Percentiles rank a stretch among this genome's conserved stretches.
Conservation (phyloP, 2,797 vertebrate genomes). For the Cetoscarus ocellatus region DNA sequence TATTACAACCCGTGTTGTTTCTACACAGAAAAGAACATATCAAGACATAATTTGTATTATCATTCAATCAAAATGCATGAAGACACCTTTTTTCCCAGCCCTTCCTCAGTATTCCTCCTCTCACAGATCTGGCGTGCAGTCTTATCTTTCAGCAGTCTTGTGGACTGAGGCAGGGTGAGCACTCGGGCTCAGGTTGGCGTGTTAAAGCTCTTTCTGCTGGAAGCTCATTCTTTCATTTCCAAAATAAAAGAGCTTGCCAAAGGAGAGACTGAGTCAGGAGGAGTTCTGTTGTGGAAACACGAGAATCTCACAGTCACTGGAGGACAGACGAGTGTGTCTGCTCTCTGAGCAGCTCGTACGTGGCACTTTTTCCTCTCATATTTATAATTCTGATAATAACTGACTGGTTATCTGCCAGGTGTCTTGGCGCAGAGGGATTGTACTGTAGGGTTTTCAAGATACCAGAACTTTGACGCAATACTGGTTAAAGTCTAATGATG, state of each 20-base stretch:
- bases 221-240: constrained; percentile 53
- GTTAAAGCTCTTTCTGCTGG: constrained; percentile 22
- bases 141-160: too few relatives aligned
- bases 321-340: constrained; percentile 25
- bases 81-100: too few relatives aligned
- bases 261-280: constrained; percentile 57
- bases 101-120: neutral
- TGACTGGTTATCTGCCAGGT: neutral
- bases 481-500: too few relatives aligned
- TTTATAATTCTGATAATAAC: constrained; percentile 7
- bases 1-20: too few relatives aligned
- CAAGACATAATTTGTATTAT: too few relatives aligned
- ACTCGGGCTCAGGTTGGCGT: constrained; percentile 23
- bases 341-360: constrained; percentile 25
- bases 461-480: too few relatives aligned
- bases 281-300: constrained; percentile 65
- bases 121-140: neutral
- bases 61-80: too few relatives aligned
- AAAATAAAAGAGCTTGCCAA: constrained; percentile 52
- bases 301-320: constrained; percentile 28
- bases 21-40: too few relatives aligned
- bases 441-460: too few relatives aligned
- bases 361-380: constrained; percentile 25
- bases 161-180: constrained; percentile 12
- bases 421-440: neutral